Base-by-base conservation (phyloP, 2,113 vertebrate species). In the Mohoua ochrocephala region DNA sequence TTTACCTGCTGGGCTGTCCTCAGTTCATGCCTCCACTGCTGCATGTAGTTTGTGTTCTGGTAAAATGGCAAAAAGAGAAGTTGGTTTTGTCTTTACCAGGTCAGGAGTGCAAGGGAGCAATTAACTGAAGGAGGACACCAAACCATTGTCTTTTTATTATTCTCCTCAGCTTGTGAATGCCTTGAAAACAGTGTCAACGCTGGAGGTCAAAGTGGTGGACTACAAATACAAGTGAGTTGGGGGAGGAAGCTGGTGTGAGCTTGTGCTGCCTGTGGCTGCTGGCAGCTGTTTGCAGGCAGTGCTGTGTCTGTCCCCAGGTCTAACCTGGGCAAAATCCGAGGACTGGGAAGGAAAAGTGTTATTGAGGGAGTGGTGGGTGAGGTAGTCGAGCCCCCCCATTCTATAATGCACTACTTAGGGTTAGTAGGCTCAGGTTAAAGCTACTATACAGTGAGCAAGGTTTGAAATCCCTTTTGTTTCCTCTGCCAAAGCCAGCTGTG, bases 141-240 rank as follows among this genome's bases (percentile, higher is more conserved):
- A 87, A 20, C 74, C 5, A 82, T 84, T 91, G 71, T 95, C 28
- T 22, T 79, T 50, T 82, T 79, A 2, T 93, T 98, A 39, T 97
- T 91, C 87, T 93, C 93, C 95, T 75, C 97, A 99, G 99, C 98
- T 99, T 81, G 98, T 99, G 87, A 99, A 97, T 53, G 99, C 99
- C 71, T 97, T 99, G 97, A 99, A 99, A 97, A 99, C 99, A 1
- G 97, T 99, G 56, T 98, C 99, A 7, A 97, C 79, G 15, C 98
- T 99, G 98, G 98, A 99, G 93, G 99, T 99, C 96, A 98, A 26
- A 82, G 98, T 99, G 89, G 99, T 99, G 87, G 99, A 99, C 98
- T 99, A 99, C 98, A 99, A 99, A 95, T 99, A 99, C 97, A 99
- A 97, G 99, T 99, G 68, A 89, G 67, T 50, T 39, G 45, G 9